Conservation (phyloP, 2,113 vertebrate genomes). For the Grus americana region DNA sequence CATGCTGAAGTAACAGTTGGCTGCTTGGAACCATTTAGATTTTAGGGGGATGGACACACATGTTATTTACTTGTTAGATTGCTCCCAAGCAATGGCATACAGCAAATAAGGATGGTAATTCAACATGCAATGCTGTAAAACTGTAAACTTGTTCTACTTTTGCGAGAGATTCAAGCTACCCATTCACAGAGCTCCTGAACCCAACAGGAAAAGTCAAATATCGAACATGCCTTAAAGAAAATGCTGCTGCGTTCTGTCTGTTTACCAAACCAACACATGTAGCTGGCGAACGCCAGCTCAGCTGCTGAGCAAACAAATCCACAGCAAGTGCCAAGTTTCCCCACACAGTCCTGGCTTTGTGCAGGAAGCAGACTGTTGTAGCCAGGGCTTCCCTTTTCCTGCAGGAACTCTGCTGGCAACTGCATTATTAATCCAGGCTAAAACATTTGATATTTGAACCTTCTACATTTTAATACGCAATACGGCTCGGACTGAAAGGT, state of each 20-base stretch:
- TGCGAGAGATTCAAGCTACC: not conserved
- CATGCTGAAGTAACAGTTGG: not conserved
- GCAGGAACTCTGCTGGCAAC: slow-evolving; percentile 38
- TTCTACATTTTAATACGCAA: not conserved
- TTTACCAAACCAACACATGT: slow-evolving; percentile 33
- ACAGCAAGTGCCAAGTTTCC: slow-evolving; percentile 21
- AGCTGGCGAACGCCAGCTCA: slow-evolving; percentile 8
- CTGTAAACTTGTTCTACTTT: not conserved
- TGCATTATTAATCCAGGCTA: not conserved
- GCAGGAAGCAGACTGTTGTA: slow-evolving; percentile 18
- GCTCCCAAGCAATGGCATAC: too few relatives aligned
- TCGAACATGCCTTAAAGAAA: slow-evolving; percentile 19
- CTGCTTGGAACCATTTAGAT: not conserved
- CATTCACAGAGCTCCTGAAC: slow-evolving; percentile 33
- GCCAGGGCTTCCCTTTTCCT: slow-evolving; percentile 47
- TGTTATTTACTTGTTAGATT: not conserved
- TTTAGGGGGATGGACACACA: not conserved
- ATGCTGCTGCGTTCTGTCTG: slow-evolving; percentile 18
- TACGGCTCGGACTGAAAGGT: not conserved
- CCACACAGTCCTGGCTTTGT: slow-evolving; percentile 11
- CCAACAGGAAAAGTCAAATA: not conserved
- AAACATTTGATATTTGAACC: not conserved
- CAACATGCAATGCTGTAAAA: not conserved
- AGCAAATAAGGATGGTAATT: not conserved
- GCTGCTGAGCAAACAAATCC: slow-evolving; percentile 55